phyloP scores from a whole-genome alignment of 2,888 invertebrate genomes.

The Exocentrus adspersus region DNA sequence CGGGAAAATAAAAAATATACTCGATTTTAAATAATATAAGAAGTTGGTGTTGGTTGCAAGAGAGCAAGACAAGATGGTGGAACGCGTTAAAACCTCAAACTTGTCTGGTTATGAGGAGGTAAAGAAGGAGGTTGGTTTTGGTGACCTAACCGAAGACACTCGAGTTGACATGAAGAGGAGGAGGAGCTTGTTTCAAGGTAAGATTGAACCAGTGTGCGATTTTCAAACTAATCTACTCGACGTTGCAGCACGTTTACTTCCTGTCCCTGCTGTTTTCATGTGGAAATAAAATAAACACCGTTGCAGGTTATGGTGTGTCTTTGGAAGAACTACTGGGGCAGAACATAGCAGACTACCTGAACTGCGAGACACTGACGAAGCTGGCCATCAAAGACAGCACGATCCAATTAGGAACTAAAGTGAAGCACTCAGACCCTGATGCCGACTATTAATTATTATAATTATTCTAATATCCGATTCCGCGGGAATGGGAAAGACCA shows the following conservation, averaged over 20 bases:
- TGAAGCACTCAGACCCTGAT: no score
- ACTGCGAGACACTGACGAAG: no score
- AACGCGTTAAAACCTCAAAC: not conserved
- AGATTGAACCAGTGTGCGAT: no score
- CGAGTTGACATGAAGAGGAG: not conserved
- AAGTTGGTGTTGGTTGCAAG: not conserved
- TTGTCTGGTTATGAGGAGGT: not conserved
- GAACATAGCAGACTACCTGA: no score
- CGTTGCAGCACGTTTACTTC: not conserved
- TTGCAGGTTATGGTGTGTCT: not conserved
- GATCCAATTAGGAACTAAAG: no score
- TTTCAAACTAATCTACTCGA: no score
- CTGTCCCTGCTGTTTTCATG: no score
- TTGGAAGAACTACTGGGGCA: not conserved
- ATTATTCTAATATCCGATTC: slow-evolving; percentile 13
- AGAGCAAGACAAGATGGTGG: not conserved
- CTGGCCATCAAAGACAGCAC: no score
- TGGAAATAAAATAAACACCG: no score
- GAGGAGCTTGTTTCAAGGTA: slow-evolving; percentile 19
- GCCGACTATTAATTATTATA: slow-evolving; percentile 2
- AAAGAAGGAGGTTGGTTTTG: not conserved
- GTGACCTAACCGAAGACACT: not conserved
- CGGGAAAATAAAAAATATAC: not conserved
- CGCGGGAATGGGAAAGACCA: slow-evolving; percentile 26
- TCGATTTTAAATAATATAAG: not conserved